These are phyloP conservation scores for Incurvaria masculella DNA, from an alignment of 2,888 invertebrate species.

Conservation along the genomic window DNA sequence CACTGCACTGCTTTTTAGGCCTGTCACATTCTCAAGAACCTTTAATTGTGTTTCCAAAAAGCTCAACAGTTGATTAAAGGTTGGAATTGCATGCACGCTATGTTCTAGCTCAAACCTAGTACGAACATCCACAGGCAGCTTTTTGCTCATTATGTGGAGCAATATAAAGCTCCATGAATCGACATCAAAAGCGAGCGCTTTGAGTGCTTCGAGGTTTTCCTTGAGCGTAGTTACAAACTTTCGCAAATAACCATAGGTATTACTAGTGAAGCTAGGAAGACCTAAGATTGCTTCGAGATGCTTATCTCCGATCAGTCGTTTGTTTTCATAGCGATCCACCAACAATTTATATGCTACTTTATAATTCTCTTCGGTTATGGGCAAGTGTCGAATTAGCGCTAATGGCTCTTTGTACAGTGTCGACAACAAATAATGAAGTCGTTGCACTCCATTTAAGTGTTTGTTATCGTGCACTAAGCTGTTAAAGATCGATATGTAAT, in stretches of 20 bases:
- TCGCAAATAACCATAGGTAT: background rate
- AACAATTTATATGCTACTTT: conserved; percentile 1
- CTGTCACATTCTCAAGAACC: background rate
- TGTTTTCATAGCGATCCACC: conserved; percentile 4
- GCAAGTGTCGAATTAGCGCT: background rate
- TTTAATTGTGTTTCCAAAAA: background rate
- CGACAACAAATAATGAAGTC: conserved; percentile 3
- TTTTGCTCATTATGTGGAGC: conserved; percentile 4
- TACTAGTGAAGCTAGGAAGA: background rate
- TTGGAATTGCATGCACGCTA: background rate
- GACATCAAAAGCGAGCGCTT: conserved; percentile 4
- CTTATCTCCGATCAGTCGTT: conserved; percentile 3
- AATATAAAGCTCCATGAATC: conserved; percentile 7
- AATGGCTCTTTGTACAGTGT: conserved; percentile 3
- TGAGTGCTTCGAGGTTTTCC: conserved; percentile 6
- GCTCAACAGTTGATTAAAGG: background rate
- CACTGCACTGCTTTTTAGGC: background rate
- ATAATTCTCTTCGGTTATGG: conserved; percentile 2
- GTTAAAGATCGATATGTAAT: conserved; percentile 4
- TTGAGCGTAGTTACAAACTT: conserved; percentile 5
- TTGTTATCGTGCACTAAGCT: conserved; percentile 4
- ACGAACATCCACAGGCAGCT: background rate
- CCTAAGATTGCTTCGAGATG: conserved; percentile 7
- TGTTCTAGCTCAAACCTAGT: background rate
- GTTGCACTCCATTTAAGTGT: background rate